Conservation (phyloP, 2,797 vertebrate genomes). For the Ispidina lecontei region DNA sequence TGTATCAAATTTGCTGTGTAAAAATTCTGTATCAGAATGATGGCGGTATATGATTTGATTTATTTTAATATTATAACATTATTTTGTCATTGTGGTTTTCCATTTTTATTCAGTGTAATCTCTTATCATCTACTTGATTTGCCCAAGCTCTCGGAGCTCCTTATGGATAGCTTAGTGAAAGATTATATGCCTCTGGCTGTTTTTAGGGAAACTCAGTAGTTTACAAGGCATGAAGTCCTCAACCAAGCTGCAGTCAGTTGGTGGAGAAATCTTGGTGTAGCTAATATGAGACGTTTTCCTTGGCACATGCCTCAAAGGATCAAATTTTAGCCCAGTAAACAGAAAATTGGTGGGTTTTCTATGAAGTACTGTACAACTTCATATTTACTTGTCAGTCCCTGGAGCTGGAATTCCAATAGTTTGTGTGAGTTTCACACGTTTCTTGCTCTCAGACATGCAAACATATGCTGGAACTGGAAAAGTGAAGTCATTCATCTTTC, state of each 20-base stretch:
- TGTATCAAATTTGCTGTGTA: conserved; percentile 73
- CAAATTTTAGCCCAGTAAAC: background rate
- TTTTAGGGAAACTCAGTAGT: background rate
- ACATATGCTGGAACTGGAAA: conserved; percentile 30
- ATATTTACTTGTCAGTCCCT: conserved; percentile 36
- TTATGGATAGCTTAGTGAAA: background rate
- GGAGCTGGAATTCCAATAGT: conserved; percentile 44
- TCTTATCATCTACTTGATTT: background rate
- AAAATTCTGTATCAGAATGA: conserved; percentile 87
- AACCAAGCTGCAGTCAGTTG: background rate
- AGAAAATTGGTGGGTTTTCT: conserved; percentile 17
- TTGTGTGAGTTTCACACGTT: conserved; percentile 59
- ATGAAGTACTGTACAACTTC: conserved; percentile 18
- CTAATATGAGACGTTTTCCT: background rate
- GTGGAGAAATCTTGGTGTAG: background rate
- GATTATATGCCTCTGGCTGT: background rate
- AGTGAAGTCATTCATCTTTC: conserved; percentile 42
- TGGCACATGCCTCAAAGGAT: background rate
- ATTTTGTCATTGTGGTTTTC: conserved; percentile 74
- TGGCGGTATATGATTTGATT: conserved; percentile 72
- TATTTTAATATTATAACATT: conserved; percentile 80
- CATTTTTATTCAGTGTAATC: conserved; percentile 57
- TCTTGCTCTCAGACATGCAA: conserved; percentile 47
- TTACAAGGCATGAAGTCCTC: background rate
- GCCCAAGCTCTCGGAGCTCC: conserved; percentile 1